Percentiles rank a stretch among this genome's conserved stretches.
Conservation (phyloP, 2,113 vertebrate genomes). For the Typhlomys cinereus region DNA sequence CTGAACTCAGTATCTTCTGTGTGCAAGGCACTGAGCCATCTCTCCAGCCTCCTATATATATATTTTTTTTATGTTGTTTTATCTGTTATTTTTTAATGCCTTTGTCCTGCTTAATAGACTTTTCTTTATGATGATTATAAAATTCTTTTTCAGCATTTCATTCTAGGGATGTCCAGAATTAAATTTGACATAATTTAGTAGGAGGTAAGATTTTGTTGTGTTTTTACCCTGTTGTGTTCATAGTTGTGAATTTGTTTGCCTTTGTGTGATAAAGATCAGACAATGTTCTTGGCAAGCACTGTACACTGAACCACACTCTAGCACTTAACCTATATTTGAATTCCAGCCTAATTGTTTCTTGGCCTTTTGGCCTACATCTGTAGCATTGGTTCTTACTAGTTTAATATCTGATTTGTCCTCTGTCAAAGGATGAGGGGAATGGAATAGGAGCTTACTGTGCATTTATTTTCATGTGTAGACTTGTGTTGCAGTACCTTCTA, state of each 20-base stretch:
- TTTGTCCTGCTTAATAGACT: conserved; percentile 26
- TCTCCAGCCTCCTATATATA: no score
- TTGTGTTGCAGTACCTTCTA: not conserved
- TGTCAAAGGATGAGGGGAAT: not conserved
- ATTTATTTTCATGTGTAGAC: not conserved
- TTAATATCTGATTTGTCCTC: not conserved
- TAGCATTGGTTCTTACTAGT: not conserved
- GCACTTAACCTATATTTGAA: not conserved
- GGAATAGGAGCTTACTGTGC: not conserved
- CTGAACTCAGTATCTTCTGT: no score
- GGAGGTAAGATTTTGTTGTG: conserved; percentile 21
- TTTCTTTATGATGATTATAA: not conserved
- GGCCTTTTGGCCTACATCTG: not conserved
- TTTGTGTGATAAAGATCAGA: not conserved
- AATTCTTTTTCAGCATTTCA: conserved; percentile 6
- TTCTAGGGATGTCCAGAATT: conserved; percentile 25
- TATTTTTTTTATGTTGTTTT: not conserved
- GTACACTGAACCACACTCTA: not conserved
- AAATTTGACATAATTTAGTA: conserved; percentile 4
- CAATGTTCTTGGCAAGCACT: not conserved
- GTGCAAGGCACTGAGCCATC: no score
- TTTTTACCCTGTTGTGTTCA: not conserved
- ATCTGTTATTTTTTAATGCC: not conserved
- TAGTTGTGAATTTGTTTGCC: not conserved
- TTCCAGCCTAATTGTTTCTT: not conserved